phyloP scores from a whole-genome alignment of 1,140 invertebrate genomes.

The Drosophila tristis region DNA sequence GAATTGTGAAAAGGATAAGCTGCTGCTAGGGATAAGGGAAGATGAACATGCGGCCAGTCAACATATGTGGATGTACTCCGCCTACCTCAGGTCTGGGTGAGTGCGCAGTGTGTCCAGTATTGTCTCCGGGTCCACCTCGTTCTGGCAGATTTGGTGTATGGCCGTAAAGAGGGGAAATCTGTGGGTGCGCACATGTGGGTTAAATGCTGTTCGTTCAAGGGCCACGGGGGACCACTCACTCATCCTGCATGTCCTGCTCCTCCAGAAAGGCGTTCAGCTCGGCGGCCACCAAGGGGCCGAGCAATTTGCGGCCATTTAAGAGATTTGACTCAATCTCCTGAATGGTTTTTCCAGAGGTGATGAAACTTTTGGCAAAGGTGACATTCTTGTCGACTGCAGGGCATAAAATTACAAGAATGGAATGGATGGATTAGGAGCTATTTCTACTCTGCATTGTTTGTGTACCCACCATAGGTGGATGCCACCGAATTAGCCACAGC shows the following conservation, averaged over 20 bases:
- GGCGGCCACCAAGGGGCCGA: constrained; percentile 97
- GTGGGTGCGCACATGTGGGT: constrained; percentile 50
- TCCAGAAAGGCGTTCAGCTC: constrained; percentile 97
- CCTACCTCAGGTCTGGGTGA: constrained; percentile 98
- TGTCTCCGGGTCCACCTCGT: constrained; percentile 89
- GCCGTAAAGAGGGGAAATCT: constrained; percentile 98
- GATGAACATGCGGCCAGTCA: not conserved
- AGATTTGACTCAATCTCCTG: constrained; percentile 96
- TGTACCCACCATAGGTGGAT: constrained; percentile 94
- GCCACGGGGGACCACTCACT: constrained; percentile 85
- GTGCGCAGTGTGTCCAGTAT: constrained; percentile 95
- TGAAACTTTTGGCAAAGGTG: constrained; percentile 96
- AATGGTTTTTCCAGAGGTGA: constrained; percentile 95
- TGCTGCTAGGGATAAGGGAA: constrained; percentile 17
- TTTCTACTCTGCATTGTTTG: not conserved
- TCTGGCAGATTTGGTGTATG: constrained; percentile 95
- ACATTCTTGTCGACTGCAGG: constrained; percentile 93
- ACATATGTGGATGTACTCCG: constrained; percentile 12
- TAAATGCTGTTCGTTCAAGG: constrained; percentile 18
- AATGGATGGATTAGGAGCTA: not conserved
- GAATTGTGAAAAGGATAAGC: constrained; percentile 34
- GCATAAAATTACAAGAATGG: too few relatives aligned
- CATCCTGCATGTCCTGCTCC: constrained; percentile 91
- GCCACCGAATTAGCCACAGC: constrained; percentile 99
- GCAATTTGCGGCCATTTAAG: constrained; percentile 98